Evolutionary conservation across 2,888 invertebrate genomes (phyloP), one percentile per base, ranked within the genome.

Genomic region (Drosophila merina): DNA sequence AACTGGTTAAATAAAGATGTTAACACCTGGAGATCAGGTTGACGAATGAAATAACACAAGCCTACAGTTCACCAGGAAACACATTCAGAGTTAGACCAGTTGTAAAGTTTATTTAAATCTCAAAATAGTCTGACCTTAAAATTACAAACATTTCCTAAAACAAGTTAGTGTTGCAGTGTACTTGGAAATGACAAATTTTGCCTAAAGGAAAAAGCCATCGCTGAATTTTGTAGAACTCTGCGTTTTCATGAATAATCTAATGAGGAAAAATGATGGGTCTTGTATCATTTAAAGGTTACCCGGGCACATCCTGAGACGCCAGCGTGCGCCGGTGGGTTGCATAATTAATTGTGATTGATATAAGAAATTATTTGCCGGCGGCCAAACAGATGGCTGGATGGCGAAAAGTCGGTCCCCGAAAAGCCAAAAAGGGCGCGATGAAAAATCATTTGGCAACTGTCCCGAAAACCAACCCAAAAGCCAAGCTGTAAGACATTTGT

Each of bases 271-370:
- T 83, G 70, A 57, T 63, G 51, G 63, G 36, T 38, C 62, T 60
- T 88, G 68, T 52, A 72, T 75, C 75, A 79, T 75, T 76, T 72
- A 85, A 79, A 82, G 55, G 54, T 30, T 59, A 56, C 55, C 58
- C 40, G 26, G 44, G 47, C 49, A 58, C 40, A 62, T 48, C 56
- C 30, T 51, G 8, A 33, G 44, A 57, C 20, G 50, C 58, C 44
- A 36, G 63, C 36, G 56, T 36, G 42, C 30, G 48, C 47, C 30
- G 40, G 28, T 52, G 44, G 58, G 50, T 58, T 56, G 63, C 74
- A 74, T 86, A 85, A 87, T 88, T 89, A 89, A 89, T 86, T 88
- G 82, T 89, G 89, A 90, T 89, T 86, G 84, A 90, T 90, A 79
- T 73, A 72, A 76, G 72, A 86, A 80, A 84, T 86, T 86, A 80